These are phyloP conservation scores for Chrysoperla carnea DNA, from an alignment of 1,140 invertebrate species.

Conservation along the genomic window DNA sequence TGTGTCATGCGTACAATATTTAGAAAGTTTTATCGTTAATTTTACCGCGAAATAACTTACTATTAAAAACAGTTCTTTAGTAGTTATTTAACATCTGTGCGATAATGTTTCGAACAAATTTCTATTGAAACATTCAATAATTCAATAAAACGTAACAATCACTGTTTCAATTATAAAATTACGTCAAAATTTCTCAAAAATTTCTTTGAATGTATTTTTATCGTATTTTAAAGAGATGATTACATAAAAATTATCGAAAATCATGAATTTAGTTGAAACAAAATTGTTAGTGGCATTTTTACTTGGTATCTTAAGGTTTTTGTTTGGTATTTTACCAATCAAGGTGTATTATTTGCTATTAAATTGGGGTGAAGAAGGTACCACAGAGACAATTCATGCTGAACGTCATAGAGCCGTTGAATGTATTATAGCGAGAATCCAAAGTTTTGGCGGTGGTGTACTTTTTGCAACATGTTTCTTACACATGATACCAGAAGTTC, in stretches of 20 bases:
- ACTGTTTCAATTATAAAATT: background rate
- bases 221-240: background rate
- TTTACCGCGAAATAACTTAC: background rate
- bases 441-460: conserved; percentile 46
- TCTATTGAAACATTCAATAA: background rate
- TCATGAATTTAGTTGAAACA: conserved; percentile 14
- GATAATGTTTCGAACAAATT: conserved; percentile 1
- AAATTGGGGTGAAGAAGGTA: conserved; percentile 11
- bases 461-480: conserved; percentile 45
- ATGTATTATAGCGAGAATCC: conserved; percentile 18
- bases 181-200: background rate
- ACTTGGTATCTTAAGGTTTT: conserved; percentile 17
- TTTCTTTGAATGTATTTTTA: background rate
- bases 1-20: too few relatives aligned
- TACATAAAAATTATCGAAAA: background rate
- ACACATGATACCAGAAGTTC: conserved; percentile 44
- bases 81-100: background rate
- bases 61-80: background rate
- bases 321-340: conserved; percentile 19
- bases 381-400: conserved; percentile 13
- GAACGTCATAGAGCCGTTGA: conserved; percentile 14
- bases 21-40: too few relatives aligned
- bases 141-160: background rate
- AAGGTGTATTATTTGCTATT: conserved; percentile 15
- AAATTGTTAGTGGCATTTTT: conserved; percentile 19